A percentile compares a stretch with the other conserved stretches of the same genome.
These are phyloP conservation scores for Danio jaintianensis DNA, from an alignment of 2,797 vertebrate species.

Conservation along the genomic window DNA sequence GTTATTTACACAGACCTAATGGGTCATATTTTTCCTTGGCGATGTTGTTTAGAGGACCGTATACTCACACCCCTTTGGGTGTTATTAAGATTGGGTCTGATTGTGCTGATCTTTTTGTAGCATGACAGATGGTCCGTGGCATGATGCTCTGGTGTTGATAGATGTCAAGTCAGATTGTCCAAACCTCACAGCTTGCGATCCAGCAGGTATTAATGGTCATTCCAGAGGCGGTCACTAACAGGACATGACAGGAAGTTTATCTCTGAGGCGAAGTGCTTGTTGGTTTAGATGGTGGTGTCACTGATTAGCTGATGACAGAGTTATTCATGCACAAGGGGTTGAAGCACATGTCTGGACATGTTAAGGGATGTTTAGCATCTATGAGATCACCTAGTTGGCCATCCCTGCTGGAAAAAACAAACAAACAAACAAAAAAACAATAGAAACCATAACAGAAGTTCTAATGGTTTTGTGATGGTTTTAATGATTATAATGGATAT, in stretches of 20 bases:
- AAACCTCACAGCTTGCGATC: slow-evolving; percentile 38
- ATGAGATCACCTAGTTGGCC: background rate
- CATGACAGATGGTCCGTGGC: slow-evolving; percentile 50
- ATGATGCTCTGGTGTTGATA: slow-evolving; percentile 46
- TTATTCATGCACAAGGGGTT: slow-evolving; percentile 31
- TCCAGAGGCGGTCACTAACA: slow-evolving; percentile 36
- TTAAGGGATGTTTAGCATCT: slow-evolving; percentile 28
- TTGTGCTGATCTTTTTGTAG: slow-evolving; percentile 34
- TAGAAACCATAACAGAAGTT: too few species aligned
- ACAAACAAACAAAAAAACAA: too few species aligned
- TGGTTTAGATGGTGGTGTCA: slow-evolving; percentile 32
- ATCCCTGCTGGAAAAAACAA: too few species aligned
- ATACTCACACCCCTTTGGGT: slow-evolving; percentile 7
- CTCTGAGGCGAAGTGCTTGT: slow-evolving; percentile 46
- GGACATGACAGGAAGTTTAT: slow-evolving; percentile 48
- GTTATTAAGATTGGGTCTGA: slow-evolving; percentile 30
- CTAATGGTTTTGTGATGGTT: too few species aligned
- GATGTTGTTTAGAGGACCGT: slow-evolving; percentile 5
- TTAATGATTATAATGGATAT: too few species aligned
- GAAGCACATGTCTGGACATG: slow-evolving; percentile 24
- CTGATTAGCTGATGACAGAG: slow-evolving; percentile 27
- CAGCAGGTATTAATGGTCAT: slow-evolving; percentile 54
- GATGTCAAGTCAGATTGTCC: slow-evolving; percentile 47
- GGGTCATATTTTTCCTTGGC: slow-evolving; percentile 15
- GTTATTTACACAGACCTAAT: slow-evolving; percentile 37